Conservation (phyloP, 1,140 invertebrate species). For the Aporrectodea caliginosa region DNA sequence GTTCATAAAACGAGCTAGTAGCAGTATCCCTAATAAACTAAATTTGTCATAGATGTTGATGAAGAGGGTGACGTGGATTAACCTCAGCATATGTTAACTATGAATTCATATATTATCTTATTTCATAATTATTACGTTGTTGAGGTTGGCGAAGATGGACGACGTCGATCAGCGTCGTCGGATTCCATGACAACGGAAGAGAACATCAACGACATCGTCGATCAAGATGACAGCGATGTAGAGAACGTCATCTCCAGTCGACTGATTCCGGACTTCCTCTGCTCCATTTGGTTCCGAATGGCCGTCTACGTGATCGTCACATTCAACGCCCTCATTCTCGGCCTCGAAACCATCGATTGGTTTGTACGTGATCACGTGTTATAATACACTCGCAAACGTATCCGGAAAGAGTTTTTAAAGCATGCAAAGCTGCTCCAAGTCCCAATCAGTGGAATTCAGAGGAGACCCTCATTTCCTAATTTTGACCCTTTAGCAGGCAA, state of each 20-base stretch:
- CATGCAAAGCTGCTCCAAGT: not conserved
- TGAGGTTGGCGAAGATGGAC: too few relatives aligned
- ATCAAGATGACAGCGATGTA: slow-evolving; percentile 25
- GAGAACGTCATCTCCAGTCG: slow-evolving; percentile 13
- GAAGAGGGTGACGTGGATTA: too few relatives aligned
- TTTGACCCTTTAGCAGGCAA: too few relatives aligned
- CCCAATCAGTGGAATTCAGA: not conserved
- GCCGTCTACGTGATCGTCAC: slow-evolving; percentile 23
- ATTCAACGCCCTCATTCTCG: slow-evolving; percentile 27
- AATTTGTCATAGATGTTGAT: too few relatives aligned
- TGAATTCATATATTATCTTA: too few relatives aligned
- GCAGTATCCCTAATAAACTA: too few relatives aligned
- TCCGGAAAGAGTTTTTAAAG: not conserved
- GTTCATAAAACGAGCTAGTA: too few relatives aligned
- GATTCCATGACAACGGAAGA: too few relatives aligned
- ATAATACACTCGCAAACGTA: not conserved
- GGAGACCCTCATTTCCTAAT: too few relatives aligned
- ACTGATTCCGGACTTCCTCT: slow-evolving; percentile 16
- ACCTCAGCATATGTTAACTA: too few relatives aligned
- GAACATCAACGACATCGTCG: slow-evolving; percentile 32
- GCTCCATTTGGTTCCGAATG: slow-evolving; percentile 25
- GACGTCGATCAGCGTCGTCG: too few relatives aligned
- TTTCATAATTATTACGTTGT: too few relatives aligned
- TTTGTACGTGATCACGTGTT: slow-evolving; percentile 23
- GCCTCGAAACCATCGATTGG: slow-evolving; percentile 22